Evolutionary conservation across 2,113 vertebrate genomes (phyloP).

Genomic region (Pycnonotus jocosus): DNA sequence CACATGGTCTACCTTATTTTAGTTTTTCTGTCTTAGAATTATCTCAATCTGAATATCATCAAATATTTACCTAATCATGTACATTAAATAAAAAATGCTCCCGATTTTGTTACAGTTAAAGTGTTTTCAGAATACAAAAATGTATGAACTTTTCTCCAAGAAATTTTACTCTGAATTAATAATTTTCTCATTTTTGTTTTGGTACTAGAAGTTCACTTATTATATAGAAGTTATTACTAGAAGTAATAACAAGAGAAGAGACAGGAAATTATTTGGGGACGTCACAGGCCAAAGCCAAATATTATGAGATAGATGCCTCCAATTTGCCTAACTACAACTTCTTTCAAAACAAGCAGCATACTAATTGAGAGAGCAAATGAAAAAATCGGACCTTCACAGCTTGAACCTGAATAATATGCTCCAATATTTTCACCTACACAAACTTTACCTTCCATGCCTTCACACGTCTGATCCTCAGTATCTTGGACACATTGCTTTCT

Average conservation of each 20-base stretch:
- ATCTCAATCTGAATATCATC: neutral
- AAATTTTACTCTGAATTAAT: neutral
- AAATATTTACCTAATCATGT: neutral
- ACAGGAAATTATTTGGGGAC: neutral
- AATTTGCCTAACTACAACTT: neutral
- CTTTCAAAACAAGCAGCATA: neutral
- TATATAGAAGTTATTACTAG: too few species aligned
- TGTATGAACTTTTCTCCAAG: neutral
- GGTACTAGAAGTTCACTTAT: neutral
- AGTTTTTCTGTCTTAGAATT: neutral
- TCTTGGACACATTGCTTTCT: constrained; percentile 56
- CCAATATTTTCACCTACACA: neutral
- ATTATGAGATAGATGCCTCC: neutral
- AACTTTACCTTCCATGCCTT: constrained; percentile 70
- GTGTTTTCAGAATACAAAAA: neutral
- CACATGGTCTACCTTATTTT: neutral
- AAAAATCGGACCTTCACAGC: neutral
- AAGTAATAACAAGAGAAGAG: neutral
- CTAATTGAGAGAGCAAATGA: neutral
- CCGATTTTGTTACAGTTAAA: neutral
- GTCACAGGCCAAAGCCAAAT: neutral
- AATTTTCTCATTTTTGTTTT: neutral
- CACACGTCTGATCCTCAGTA: constrained; percentile 52
- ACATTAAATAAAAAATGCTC: neutral
- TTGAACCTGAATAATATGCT: neutral